These are phyloP conservation scores for Chaetura pelagica DNA, from an alignment of 2,113 vertebrate species.

Conservation along the genomic window DNA sequence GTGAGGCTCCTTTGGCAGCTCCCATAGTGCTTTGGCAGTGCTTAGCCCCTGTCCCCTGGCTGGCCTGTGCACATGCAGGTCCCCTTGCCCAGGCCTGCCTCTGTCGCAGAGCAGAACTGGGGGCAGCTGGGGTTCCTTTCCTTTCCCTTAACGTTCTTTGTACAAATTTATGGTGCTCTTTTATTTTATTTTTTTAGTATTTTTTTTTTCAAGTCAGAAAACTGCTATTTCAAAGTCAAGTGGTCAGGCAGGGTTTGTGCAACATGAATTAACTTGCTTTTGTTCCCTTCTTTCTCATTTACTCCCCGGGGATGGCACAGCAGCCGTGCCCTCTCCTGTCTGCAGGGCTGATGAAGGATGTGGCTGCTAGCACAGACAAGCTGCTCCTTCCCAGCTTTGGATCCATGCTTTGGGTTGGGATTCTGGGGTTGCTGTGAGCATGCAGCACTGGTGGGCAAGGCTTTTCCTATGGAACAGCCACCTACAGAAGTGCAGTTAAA, in stretches of 20 bases:
- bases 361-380: not conserved
- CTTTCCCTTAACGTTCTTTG: not conserved
- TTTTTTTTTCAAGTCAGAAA: not conserved
- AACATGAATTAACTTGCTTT: not conserved
- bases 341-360: not conserved
- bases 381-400: not conserved
- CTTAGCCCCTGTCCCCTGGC: too few relatives aligned
- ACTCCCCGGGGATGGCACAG: fast-evolving
- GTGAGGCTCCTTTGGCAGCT: not conserved
- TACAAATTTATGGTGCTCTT: not conserved
- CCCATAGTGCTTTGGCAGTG: too few relatives aligned
- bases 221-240: not conserved
- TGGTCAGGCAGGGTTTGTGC: fast-evolving
- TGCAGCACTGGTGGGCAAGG: not conserved
- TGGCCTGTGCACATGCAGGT: too few relatives aligned
- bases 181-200: too few relatives aligned
- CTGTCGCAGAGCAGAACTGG: not conserved
- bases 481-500: not conserved
- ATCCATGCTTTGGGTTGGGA: not conserved
- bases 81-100: too few relatives aligned
- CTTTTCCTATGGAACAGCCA: not conserved
- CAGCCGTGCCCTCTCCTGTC: not conserved
- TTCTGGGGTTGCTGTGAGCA: not conserved
- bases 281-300: fast-evolving
- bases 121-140: not conserved